Percentiles rank a stretch among this genome's conserved stretches.
Conservation (phyloP, 2,113 vertebrate genomes). For the Melanotaenia duboulayi region DNA sequence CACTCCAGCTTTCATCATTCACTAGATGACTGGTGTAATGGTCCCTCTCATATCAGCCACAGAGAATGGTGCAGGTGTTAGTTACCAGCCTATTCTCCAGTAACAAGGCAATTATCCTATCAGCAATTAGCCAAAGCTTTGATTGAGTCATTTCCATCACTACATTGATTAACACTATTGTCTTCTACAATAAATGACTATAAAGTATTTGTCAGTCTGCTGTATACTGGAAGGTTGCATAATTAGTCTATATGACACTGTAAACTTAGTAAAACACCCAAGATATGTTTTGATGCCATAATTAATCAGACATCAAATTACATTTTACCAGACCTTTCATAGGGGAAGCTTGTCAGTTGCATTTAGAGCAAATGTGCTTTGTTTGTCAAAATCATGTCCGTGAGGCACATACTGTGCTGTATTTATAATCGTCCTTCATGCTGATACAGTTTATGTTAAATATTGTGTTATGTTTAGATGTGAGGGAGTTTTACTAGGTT, state of each 20-base stretch:
- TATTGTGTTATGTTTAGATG: too few species aligned
- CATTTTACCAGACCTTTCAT: too few species aligned
- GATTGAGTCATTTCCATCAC: slow-evolving; percentile 27
- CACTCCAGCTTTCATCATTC: too few species aligned
- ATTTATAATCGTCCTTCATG: too few species aligned
- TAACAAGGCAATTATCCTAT: slow-evolving; percentile 19
- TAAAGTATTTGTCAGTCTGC: background rate
- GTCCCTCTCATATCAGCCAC: background rate
- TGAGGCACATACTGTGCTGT: too few species aligned
- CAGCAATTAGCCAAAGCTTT: slow-evolving; percentile 12
- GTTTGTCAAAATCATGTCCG: too few species aligned
- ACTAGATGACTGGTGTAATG: background rate
- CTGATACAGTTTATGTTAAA: too few species aligned
- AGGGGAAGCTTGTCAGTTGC: too few species aligned
- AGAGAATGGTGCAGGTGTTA: background rate
- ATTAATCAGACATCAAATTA: background rate
- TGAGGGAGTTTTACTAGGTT: too few species aligned
- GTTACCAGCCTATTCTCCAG: background rate
- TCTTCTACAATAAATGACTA: slow-evolving; percentile 1
- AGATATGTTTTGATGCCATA: background rate
- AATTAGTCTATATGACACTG: background rate
- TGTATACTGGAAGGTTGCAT: background rate
- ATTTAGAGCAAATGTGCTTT: too few species aligned
- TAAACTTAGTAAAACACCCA: background rate
- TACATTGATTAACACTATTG: background rate